phyloP scores from a whole-genome alignment of 2,113 vertebrate genomes.

The Hiodon alosoides region DNA sequence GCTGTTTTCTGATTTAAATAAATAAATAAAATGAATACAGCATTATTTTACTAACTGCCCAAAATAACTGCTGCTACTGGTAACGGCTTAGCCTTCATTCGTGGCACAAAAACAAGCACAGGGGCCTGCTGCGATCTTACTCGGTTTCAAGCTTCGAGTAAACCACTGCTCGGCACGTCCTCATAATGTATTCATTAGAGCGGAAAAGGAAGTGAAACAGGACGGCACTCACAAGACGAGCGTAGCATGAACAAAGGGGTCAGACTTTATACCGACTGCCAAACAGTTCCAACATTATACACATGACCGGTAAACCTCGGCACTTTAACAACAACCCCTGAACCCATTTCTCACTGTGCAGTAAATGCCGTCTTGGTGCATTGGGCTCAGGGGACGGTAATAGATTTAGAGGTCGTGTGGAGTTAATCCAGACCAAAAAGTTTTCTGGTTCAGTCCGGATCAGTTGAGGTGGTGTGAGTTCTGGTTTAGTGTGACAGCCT shows the following conservation, averaged over 20 bases:
- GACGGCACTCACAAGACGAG: not conserved
- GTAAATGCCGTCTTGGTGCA: not conserved
- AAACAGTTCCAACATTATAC: constrained; percentile 14
- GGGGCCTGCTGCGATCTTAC: too few species aligned
- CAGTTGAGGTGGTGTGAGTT: not conserved
- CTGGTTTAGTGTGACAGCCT: not conserved
- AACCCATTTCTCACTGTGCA: not conserved
- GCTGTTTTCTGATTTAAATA: too few species aligned
- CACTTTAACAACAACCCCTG: not conserved
- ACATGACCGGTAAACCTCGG: not conserved
- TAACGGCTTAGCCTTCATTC: too few species aligned
- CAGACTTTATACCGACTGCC: not conserved
- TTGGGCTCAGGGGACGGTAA: constrained; percentile 2
- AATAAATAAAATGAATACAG: too few species aligned
- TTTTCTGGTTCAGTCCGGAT: not conserved
- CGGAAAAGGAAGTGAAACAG: not conserved
- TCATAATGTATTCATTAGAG: not conserved
- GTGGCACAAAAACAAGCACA: too few species aligned
- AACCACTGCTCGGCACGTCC: not conserved
- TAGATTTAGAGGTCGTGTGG: not conserved
- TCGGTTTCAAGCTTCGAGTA: too few species aligned
- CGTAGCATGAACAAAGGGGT: not conserved
- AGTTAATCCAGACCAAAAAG: constrained; percentile 1
- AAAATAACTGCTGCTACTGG: too few species aligned
- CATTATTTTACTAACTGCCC: too few species aligned